Conservation (phyloP, 1,140 invertebrate species). For the Coelopa frigida region DNA sequence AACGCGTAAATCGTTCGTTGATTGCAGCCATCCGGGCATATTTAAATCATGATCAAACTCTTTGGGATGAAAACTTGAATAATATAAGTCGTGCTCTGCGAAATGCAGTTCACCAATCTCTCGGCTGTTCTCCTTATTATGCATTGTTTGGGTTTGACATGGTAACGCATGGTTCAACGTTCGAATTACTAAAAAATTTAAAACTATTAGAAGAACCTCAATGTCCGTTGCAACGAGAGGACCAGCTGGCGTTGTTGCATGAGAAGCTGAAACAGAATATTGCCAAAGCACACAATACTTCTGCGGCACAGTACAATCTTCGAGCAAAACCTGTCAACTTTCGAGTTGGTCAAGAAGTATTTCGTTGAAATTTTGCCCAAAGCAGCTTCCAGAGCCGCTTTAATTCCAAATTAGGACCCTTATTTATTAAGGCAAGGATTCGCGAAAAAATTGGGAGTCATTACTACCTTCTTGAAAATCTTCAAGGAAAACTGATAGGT, state of each 20-base stretch:
- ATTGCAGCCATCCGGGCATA: slow-evolving; percentile 8
- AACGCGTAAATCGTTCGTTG: slow-evolving; percentile 4
- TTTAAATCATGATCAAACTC: background rate
- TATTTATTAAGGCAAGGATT: slow-evolving; percentile 7
- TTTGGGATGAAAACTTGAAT: slow-evolving; percentile 11
- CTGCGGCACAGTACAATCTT: slow-evolving; percentile 1
- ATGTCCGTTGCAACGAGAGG: background rate
- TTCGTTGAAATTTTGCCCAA: background rate
- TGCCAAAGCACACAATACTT: background rate
- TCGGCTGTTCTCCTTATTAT: background rate
- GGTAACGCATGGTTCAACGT: background rate
- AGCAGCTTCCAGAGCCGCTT: background rate
- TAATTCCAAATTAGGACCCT: slow-evolving; percentile 7
- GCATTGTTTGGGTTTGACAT: background rate
- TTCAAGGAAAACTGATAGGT: slow-evolving; percentile 1
- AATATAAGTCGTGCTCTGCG: slow-evolving; percentile 1
- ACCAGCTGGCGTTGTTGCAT: background rate
- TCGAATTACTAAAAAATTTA: background rate
- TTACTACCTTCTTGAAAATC: slow-evolving; percentile 7
- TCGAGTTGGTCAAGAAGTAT: slow-evolving; percentile 4
- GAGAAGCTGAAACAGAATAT: background rate
- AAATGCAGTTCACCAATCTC: background rate
- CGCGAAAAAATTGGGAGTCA: background rate
- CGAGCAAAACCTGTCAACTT: background rate
- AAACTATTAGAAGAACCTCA: background rate